Base-by-base conservation (phyloP, 2,888 invertebrate genomes). In the Lingula anatina region DNA sequence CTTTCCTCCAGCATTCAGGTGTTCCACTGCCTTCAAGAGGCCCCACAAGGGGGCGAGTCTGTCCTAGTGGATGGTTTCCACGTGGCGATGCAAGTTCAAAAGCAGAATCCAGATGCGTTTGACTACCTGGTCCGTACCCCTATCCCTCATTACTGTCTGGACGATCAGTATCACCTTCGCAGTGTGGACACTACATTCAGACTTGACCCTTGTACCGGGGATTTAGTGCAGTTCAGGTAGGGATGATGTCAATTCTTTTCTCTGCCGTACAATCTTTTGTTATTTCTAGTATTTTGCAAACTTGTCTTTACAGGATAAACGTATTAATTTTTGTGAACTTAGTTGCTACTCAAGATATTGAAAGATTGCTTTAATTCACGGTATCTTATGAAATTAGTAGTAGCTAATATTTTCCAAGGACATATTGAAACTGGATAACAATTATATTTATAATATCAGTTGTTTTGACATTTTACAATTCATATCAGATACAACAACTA, bases 1-100 rank as follows among this genome's bases (percentile, higher is more conserved):
- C 24, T 45, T 47, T 24, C 25, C 44, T 46, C 12, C 50, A 61
- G 59, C 4, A 66, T 83, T 27, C 82, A 84, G 73, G 80, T 83
- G 3, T 81, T 86, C 46, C 85, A 86, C 64, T 83, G 84, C 59
- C 67, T 84, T 25, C 65, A 79, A 44, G 81, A 82, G 44, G 81
- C 82, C 9, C 74, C 84, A 0, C 42, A 69, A 1, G 89, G 90
- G 0, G 90, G 90, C 0, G 84, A 87, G 57, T 88, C 85, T 0
- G 77, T 87, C 39, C 78, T 90, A 2, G 85, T 85, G 0, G 90
- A 90, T 66, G 89, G 89, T 0, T 85, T 87, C 66, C 79, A 83
- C 48, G 85, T 84, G 4, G 86, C 86, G 0, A 69, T 79, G 7
- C 76, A 81, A 45, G 71, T 88, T 21, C 80, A 79, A 46, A 67